Evolutionary conservation across 2,797 vertebrate species (phyloP).

Genomic region (Limnodromus scolopaceus): DNA sequence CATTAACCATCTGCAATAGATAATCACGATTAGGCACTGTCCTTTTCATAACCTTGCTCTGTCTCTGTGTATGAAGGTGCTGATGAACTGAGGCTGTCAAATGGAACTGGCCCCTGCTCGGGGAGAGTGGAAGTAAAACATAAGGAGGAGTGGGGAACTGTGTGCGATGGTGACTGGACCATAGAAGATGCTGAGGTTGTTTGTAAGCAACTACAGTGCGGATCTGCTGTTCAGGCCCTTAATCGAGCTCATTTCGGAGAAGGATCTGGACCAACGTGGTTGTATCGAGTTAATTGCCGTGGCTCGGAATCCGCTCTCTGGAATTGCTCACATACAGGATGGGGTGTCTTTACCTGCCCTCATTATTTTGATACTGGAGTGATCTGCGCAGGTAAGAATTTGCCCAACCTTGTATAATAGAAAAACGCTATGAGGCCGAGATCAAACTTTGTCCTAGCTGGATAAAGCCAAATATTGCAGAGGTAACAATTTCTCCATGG

Average conservation of each 20-base stretch:
- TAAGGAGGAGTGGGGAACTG: slow-evolving; percentile 75
- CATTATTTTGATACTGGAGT: slow-evolving; percentile 68
- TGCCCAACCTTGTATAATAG: not conserved
- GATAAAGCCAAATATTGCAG: not conserved
- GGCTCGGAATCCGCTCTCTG: slow-evolving; percentile 71
- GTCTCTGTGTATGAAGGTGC: slow-evolving; percentile 42
- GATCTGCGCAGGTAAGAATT: slow-evolving; percentile 74
- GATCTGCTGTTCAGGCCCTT: slow-evolving; percentile 39
- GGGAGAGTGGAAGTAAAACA: slow-evolving; percentile 80
- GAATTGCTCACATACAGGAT: slow-evolving; percentile 63
- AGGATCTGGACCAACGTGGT: slow-evolving; percentile 71
- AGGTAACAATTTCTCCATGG: not conserved
- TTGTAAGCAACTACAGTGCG: slow-evolving; percentile 74
- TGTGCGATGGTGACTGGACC: slow-evolving; percentile 78
- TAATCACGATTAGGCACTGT: not conserved
- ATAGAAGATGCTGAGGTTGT: slow-evolving; percentile 67
- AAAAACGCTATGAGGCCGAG: not conserved
- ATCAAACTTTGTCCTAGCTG: not conserved
- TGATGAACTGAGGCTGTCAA: slow-evolving; percentile 69
- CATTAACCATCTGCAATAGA: not conserved
- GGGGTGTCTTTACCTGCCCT: slow-evolving; percentile 65
- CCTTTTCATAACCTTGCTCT: not conserved
- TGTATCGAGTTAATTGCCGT: slow-evolving; percentile 62
- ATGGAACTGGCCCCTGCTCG: slow-evolving; percentile 66
- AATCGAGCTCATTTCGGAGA: slow-evolving; percentile 61